Evolutionary conservation across 2,113 vertebrate species (phyloP).

Genomic region (Columbina picui): DNA sequence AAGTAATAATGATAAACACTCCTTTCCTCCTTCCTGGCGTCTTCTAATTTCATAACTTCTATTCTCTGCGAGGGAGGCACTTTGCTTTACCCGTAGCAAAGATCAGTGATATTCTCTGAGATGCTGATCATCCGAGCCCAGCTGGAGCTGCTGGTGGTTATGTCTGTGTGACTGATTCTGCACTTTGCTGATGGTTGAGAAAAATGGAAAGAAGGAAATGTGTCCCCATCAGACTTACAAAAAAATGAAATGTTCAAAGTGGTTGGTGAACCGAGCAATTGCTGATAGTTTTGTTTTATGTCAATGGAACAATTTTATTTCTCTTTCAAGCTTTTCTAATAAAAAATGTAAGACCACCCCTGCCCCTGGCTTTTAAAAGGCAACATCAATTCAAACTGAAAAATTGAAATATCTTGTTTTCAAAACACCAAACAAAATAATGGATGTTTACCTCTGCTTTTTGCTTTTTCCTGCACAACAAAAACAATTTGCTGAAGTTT

Average conservation of each 20-base stretch:
- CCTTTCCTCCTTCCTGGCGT: background rate
- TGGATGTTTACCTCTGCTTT: background rate
- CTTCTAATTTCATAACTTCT: background rate
- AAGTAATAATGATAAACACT: background rate
- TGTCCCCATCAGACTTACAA: background rate
- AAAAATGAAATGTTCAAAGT: background rate
- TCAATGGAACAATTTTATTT: background rate
- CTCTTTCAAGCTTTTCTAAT: background rate
- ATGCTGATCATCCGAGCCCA: rapidly evolving
- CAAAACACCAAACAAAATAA: background rate
- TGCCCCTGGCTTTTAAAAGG: background rate
- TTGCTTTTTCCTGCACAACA: background rate
- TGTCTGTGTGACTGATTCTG: background rate
- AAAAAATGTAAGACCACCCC: background rate
- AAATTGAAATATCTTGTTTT: background rate
- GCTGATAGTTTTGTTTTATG: background rate
- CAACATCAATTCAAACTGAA: background rate
- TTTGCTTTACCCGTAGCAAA: background rate
- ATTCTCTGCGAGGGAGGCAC: too few relatives aligned
- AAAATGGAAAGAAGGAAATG: background rate
- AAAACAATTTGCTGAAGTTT: background rate
- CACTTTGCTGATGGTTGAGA: background rate
- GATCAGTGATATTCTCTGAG: background rate
- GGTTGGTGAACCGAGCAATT: background rate
- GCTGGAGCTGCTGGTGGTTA: background rate